Base-by-base conservation (phyloP, 2,888 invertebrate genomes). In the Elegia similella region DNA sequence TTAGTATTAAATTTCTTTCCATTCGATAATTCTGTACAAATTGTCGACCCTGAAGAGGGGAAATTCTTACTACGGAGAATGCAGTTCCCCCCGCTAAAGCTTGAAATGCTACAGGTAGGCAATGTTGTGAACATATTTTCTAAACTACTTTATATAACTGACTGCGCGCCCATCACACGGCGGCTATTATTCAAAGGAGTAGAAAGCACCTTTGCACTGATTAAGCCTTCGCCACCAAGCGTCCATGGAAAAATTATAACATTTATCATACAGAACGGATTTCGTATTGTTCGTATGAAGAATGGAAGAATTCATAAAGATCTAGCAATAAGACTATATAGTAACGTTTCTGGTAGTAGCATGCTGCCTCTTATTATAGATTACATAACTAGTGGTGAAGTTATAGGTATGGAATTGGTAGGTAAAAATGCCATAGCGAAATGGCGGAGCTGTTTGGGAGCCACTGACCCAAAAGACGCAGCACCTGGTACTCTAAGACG, bases 21-120 rank as follows among this genome's bases (percentile, higher is more conserved):
- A 0, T 93, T 92, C 55, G 97, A 98, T 78, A 94, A 94, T 70
- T 95, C 96, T 0, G 92, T 98, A 32, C 97, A 98, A 93, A 92
- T 98, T 84, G 93, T 92, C 67, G 94, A 95, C 69, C 68, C 92
- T 7, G 89, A 89, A 65, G 92, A 89, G 56, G 93, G 89, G 16
- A 94, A 93, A 73, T 92, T 86, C 0, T 93, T 95, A 72, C 70
- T 96, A 12, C 93, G 92, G 65, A 90, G 96, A 59, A 93, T 94
- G 1, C 93, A 93, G 66, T 90, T 95, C 59, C 94, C 95, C 3
- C 92, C 92, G 1, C 70, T 96, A 1, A 88, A 88, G 10, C 71
- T 92, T 6, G 93, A 93, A 60, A 95, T 96, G 85, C 92, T 97
- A 66, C 96, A 95, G 80, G 92, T 96, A 46, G 96, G 96, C 0